phyloP scores from a whole-genome alignment of 2,113 vertebrate species.

The Corydoras sp. region DNA sequence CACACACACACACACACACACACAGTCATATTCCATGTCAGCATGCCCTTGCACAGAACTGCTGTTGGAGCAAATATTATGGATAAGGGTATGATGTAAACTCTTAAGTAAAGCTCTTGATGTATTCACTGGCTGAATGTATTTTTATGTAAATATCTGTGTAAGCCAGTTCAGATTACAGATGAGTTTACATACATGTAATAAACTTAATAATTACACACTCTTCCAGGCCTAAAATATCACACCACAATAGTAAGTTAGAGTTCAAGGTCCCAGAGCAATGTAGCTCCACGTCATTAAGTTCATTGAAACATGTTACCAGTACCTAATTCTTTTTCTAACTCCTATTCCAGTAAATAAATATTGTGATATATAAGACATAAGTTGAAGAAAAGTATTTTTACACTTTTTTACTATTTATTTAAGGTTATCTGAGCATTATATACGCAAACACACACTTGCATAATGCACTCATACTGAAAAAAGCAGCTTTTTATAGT shows the following conservation, averaged over 20 bases:
- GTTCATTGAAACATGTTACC: neutral
- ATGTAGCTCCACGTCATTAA: neutral
- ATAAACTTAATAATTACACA: neutral
- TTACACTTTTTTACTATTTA: too few relatives aligned
- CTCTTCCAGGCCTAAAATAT: constrained; percentile 1
- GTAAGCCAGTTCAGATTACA: neutral
- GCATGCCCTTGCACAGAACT: constrained; percentile 6
- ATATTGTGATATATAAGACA: too few relatives aligned
- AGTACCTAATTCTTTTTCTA: neutral
- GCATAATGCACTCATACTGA: too few relatives aligned
- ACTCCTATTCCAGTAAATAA: too few relatives aligned
- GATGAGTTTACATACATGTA: too few relatives aligned
- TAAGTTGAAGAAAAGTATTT: too few relatives aligned
- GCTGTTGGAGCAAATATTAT: too few relatives aligned
- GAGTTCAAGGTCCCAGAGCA: constrained; percentile 17
- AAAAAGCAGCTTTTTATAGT: too few relatives aligned
- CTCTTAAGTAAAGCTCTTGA: neutral
- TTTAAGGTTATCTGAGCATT: too few relatives aligned
- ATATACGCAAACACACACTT: too few relatives aligned
- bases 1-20: constrained; percentile 29
- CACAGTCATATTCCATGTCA: constrained; percentile 10
- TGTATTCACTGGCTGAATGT: neutral
- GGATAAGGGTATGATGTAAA: constrained; percentile 10
- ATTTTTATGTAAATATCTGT: constrained; percentile 11
- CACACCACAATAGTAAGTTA: constrained; percentile 1